These are phyloP conservation scores for Melanotaenia boesemani DNA, from an alignment of 2,797 vertebrate species.

Conservation along the genomic window DNA sequence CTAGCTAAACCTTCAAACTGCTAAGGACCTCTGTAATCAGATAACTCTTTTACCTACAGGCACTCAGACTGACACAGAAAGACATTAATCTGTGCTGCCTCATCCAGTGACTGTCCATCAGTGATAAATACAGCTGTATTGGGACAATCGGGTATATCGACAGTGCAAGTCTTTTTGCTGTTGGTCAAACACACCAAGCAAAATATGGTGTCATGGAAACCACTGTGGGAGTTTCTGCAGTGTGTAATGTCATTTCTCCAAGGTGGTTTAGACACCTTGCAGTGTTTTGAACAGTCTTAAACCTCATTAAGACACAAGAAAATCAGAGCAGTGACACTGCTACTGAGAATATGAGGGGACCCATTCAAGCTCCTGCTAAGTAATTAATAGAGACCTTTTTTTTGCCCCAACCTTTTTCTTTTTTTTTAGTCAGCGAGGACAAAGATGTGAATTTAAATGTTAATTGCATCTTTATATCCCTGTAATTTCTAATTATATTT, in stretches of 20 bases:
- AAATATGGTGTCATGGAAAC: slow-evolving; percentile 43
- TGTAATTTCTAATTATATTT: slow-evolving; percentile 68
- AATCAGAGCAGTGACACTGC: slow-evolving; percentile 39
- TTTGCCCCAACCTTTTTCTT: slow-evolving; percentile 12
- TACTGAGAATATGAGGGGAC: slow-evolving; percentile 29
- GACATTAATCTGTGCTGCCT: slow-evolving; percentile 19
- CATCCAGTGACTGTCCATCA: slow-evolving; percentile 24
- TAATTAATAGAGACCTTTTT: slow-evolving; percentile 63
- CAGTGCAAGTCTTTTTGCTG: slow-evolving; percentile 18
- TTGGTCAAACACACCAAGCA: slow-evolving; percentile 10
- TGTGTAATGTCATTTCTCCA: slow-evolving; percentile 24
- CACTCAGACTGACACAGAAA: slow-evolving; percentile 6
- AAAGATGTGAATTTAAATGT: slow-evolving; percentile 61
- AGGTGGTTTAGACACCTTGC: slow-evolving; percentile 41
- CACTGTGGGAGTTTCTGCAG: slow-evolving; percentile 25
- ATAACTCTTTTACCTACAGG: neutral
- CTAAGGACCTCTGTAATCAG: neutral
- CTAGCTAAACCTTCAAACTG: neutral
- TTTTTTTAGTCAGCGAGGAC: slow-evolving; percentile 19
- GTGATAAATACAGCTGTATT: slow-evolving; percentile 12
- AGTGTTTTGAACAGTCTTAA: slow-evolving; percentile 55
- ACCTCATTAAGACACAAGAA: slow-evolving; percentile 65
- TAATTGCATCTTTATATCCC: slow-evolving; percentile 68
- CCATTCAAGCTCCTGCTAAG: slow-evolving; percentile 53
- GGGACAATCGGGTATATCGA: slow-evolving; percentile 5